phyloP scores from a whole-genome alignment of 2,797 vertebrate genomes.

The Semotilus atromaculatus region DNA sequence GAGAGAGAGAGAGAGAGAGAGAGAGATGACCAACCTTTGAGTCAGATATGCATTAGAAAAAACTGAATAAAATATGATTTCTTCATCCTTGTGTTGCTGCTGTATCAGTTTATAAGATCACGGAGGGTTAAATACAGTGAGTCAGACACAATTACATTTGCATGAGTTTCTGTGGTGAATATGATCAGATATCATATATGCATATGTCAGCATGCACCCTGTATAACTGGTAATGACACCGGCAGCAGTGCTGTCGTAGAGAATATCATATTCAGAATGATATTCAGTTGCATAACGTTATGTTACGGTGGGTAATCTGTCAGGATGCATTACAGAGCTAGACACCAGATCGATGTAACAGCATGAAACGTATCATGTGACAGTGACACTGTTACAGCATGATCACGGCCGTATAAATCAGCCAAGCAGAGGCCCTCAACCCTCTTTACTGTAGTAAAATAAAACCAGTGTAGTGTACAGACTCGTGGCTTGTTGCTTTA shows the following conservation, averaged over 20 bases:
- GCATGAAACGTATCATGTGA: background rate
- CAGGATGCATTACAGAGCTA: background rate
- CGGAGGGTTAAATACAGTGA: background rate
- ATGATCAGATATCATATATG: background rate
- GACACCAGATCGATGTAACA: background rate
- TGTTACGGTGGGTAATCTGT: background rate
- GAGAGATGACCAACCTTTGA: background rate
- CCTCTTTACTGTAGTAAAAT: too few relatives aligned
- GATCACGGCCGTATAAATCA: background rate
- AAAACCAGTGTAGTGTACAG: background rate
- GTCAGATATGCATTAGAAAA: background rate
- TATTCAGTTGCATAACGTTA: background rate
- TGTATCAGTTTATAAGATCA: background rate
- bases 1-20: too few relatives aligned
- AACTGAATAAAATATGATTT: slow-evolving; percentile 7
- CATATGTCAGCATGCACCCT: too few relatives aligned
- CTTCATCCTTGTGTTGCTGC: background rate
- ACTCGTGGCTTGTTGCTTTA: background rate
- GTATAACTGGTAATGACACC: background rate
- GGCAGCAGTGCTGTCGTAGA: background rate
- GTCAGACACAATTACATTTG: background rate
- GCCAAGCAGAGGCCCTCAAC: too few relatives aligned
- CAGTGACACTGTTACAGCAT: too few relatives aligned
- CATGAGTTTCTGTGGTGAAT: background rate
- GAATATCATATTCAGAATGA: background rate